Evolutionary conservation across 2,113 vertebrate species (phyloP), one percentile per base, ranked within the genome.

Genomic region (Casuarius casuarius): DNA sequence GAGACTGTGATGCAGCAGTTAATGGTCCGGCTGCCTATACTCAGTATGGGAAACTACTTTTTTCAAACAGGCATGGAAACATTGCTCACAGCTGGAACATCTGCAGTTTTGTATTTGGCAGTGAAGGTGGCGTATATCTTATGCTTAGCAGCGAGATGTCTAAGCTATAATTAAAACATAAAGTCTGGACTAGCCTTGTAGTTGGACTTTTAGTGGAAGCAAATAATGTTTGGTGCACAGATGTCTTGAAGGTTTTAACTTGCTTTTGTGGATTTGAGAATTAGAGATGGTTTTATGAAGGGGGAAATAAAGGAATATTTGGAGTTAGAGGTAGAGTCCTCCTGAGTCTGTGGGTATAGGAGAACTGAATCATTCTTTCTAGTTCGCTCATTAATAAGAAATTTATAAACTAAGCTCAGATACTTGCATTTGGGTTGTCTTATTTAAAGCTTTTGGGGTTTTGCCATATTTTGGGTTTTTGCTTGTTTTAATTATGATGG

Each of bases 101-200:
- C 16, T 28, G 6, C 20, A 46, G n/a, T 49, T 84, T 67, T 54
- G 52, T 62, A 0, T 29, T 54, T 52, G 52, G 29, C 42, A 17
- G 5, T 76, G 56, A 18, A 79, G 52, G 58, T 63, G 42, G 5
- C n/a, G 31, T 38, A 7, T 67, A 40, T 77, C 4, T 0, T 44
- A 20, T 0, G 0, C 46, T 56, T 35, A 38, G 13, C 35, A 12
- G 14, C 52, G 4, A 54, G 49, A 38, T 22, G 28, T 48, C 35
- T 83, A 38, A 78, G 33, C 33, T 33, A 13, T 58, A 63, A 46
- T 40, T 92, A 73, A 77, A 68, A 77, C 35, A 16, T 4, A 31
- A 52, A 44, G 25, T 61, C 86, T 70, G 44, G 25, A 22, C 38
- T 79, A 35, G 33, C 40, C 33, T 68, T 78, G 23, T 23, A 40